Conservation (phyloP, 2,888 invertebrate species). For the Lithophane socia region DNA sequence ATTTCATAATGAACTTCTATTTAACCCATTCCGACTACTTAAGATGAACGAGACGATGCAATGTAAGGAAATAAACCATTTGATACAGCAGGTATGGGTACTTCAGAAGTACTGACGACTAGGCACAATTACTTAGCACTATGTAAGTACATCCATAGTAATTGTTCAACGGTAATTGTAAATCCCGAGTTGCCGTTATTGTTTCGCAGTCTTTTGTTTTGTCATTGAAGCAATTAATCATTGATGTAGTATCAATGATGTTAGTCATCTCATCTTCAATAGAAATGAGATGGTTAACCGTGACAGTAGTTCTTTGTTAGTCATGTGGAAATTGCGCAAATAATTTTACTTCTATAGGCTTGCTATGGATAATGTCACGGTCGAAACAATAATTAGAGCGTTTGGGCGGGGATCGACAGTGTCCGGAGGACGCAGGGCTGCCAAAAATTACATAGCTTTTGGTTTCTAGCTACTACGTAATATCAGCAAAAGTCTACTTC, state of each 20-base stretch:
- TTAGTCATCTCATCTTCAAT: constrained; percentile 65
- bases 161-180: constrained; percentile 48
- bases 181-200: constrained; percentile 63
- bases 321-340: constrained; percentile 66
- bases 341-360: constrained; percentile 60
- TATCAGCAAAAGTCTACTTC: not conserved
- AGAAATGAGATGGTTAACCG: constrained; percentile 62
- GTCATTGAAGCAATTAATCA: constrained; percentile 64
- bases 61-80: constrained; percentile 34
- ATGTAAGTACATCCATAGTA: constrained; percentile 35
- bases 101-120: not conserved
- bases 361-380: constrained; percentile 69
- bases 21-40: not conserved
- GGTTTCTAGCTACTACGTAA: not conserved
- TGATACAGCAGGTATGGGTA: not conserved
- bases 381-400: constrained; percentile 65
- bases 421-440: constrained; percentile 39
- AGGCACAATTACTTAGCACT: constrained; percentile 18
- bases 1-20: constrained; percentile 23
- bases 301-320: constrained; percentile 61
- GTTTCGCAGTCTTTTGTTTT: constrained; percentile 66
- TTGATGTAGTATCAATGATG: constrained; percentile 48
- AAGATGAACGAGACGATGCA: not conserved
- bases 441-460: not conserved
- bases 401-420: constrained; percentile 40